Evolutionary conservation across 2,113 vertebrate genomes (phyloP), one percentile per base, ranked within the genome.

Genomic region (Siniperca chuatsi): DNA sequence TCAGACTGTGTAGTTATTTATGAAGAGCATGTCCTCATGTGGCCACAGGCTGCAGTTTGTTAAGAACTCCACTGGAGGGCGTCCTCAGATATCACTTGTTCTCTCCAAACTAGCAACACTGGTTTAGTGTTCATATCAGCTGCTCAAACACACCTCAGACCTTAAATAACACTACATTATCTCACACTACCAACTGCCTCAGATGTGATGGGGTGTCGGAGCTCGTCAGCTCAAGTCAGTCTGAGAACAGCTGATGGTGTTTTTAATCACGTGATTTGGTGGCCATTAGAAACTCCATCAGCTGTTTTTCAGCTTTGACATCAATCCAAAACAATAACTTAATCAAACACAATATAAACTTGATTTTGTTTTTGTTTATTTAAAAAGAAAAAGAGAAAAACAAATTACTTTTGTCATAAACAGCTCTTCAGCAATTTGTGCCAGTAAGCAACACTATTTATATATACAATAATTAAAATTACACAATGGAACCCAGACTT

Each of bases 31-130:
- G 25, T 35, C 12, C 20, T 72, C 50, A 8, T 23, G 9, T 29
- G 54, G 37, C 37, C 71, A 58, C 37, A 74, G 71, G 29, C 23
- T 60, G 71, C 71, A 74, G 72, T 74, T 25, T 67, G 11, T 46
- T 42, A 13, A 60, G 3, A 61, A 2, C 40, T 74, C 40, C 72
- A 60, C n/a, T 74, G 46, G 55, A 60, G 40, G n/a, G n/a, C 16
- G n/a, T 20, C 72, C 23, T 74, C 55, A 61, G 55, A 33, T 8
- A 1, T 74, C 40, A 46, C 57, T 12, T 61, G 29, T 29, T 74
- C 54, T 60, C 37, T 7, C 10, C 37, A 44, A 58, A 74, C 40
- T 13, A 8, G 55, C 2, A 33, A 25, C 55, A 44, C 37, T 46
- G 40, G 1, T 40, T 57, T n/a, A 25, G 21, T 15, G 20, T 58